phyloP scores from a whole-genome alignment of 2,113 vertebrate species.

The Aix galericulata region DNA sequence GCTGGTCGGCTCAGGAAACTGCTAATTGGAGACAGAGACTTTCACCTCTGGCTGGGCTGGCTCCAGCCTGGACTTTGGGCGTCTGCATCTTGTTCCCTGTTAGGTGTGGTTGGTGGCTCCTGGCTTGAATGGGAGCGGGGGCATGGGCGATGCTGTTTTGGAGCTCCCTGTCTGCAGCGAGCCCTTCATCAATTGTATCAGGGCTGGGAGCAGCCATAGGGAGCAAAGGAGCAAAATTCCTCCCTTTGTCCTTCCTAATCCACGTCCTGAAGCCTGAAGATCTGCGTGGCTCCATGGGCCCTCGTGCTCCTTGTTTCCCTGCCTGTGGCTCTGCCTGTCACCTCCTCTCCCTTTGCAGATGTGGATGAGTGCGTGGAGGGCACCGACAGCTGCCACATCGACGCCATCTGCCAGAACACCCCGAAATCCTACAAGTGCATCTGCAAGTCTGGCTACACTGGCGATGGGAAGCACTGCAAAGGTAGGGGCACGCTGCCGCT shows the following conservation, averaged over 20 bases:
- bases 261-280: not conserved
- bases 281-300: not conserved
- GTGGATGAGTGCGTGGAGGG: conserved; percentile 93
- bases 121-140: fast-evolving
- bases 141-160: not conserved
- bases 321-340: not conserved
- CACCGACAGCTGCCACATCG: conserved; percentile 95
- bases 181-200: fast-evolving
- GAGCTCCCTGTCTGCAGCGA: not conserved
- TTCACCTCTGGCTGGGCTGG: conserved; percentile 31
- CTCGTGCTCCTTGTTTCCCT: not conserved
- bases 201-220: not conserved
- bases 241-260: not conserved
- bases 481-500: conserved; percentile 73
- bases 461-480: conserved; percentile 97
- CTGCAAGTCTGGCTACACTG: conserved; percentile 96
- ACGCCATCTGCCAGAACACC: conserved; percentile 97
- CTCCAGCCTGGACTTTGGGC: not conserved
- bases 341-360: conserved; percentile 76
- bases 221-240: not conserved
- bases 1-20: conserved; percentile 26
- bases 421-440: conserved; percentile 96
- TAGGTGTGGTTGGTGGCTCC: not conserved
- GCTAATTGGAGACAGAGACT: conserved; percentile 53
- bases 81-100: not conserved